Base-by-base conservation (phyloP, 2,888 invertebrate species). In the Tryphoninae sp. region DNA sequence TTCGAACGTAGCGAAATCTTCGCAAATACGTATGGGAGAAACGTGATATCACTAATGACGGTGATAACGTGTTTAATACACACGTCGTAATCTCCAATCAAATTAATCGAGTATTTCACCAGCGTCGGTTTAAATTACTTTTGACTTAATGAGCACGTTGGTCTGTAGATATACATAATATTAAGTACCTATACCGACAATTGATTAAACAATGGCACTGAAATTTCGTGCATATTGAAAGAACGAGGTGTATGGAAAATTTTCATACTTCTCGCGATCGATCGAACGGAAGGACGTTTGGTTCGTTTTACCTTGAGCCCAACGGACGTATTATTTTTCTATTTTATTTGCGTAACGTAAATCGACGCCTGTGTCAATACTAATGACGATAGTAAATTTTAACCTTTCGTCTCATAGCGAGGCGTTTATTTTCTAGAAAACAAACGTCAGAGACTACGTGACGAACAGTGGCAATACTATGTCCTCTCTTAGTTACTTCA, bases 51-150 rank as follows among this genome's bases (percentile, higher is more conserved):
- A 40, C 42, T 64, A 23, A 45, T 74, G 62, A 49, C 26, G 59
- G 13, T 19, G 64, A 80, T 80, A 80, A 69, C 64, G 65, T 40
- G 64, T 58, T 61, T 33, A 13, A 58, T 42, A 58, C 42, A 11
- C 45, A 13, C 45, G 13, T 45, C 3, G 2, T 45, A 45, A 45
- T 45, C 9, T 45, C 13, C 13, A 3, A 45, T 45, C 13, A 45
- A 45, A 45, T 13, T 9, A 45, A 13, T 45, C 45, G 45, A 45
- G 9, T 45, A 13, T 13, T 9, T 45, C 45, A 13, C 2, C 2
- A 45, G 45, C 45, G 45, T 6, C 6, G 33, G 4, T 33, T 33
- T 33, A 45, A 13, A 45, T 9, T 45, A 11, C 45, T 13, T 45
- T 3, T 2, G 45, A 13, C 11, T 13, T 45, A 13, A 13, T 45